phyloP scores from a whole-genome alignment of 2,113 vertebrate genomes.

The Camelus bactrianus region DNA sequence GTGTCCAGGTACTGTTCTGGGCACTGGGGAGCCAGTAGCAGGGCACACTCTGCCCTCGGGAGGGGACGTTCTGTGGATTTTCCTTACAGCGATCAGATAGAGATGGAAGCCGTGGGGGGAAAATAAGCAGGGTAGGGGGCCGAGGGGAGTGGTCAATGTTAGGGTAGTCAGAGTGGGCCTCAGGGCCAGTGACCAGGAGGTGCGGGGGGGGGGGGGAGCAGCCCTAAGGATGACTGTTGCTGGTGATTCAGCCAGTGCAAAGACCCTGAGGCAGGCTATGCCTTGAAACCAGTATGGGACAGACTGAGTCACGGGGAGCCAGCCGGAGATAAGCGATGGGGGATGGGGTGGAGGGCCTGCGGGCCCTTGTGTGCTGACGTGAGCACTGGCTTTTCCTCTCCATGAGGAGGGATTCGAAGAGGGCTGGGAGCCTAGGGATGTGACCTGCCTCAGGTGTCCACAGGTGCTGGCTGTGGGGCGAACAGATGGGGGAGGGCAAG shows the following conservation, averaged over 20 bases:
- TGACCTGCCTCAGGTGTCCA: too few species aligned
- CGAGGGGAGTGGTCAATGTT: background rate
- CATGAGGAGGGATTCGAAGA: background rate
- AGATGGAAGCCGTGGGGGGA: too few species aligned
- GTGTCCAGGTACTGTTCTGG: background rate
- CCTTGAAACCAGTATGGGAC: background rate
- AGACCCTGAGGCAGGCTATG: background rate
- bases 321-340: accelerated
- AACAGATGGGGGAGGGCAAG: background rate
- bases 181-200: background rate
- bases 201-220: accelerated
- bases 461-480: background rate
- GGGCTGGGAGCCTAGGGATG: background rate
- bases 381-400: background rate
- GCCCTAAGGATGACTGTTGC: too few species aligned
- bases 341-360: background rate
- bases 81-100: background rate
- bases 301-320: background rate
- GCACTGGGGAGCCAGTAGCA: background rate
- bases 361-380: background rate
- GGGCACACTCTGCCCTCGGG: background rate
- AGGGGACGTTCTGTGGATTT: background rate
- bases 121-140: background rate
- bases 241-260: background rate
- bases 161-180: background rate